Base-by-base conservation (phyloP, 2,888 invertebrate species). In the Bedellia somnulentella region DNA sequence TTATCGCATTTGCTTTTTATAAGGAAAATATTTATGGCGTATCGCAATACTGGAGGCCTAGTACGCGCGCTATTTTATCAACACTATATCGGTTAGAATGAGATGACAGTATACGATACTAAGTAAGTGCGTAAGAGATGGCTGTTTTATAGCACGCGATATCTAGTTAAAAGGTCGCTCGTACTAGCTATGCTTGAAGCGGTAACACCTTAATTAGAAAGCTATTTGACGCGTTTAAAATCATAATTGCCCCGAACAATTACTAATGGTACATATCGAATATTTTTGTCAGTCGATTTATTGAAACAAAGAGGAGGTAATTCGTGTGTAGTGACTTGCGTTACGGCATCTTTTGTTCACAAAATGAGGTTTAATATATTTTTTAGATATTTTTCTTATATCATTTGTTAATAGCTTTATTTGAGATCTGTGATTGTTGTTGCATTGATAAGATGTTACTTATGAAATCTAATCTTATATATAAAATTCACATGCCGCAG, bases 251-350 rank as follows among this genome's bases (percentile, higher is more conserved):
- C 37, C 28, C 34, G 37, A 21, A 42, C 43, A 50, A 56, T 49
- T 49, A 53, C 52, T 52, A 52, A 49, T 56, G 49, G 61, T 66
- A 60, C 63, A 52, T 55, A 56, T 52, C 50, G 49, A 48, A 24
- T 61, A 57, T 62, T 68, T 68, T 66, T 66, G 60, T 66, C 45
- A 42, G 44, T 46, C 50, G 47, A 55, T 49, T 45, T 42, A 57
- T 67, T 64, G 71, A 71, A 73, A 70, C 71, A 35, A 71, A 62
- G 62, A 52, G 41, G 39, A 49, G 43, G 49, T 71, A 67, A 71
- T 73, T 68, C 70, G 71, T 73, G 62, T 71, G 70, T 60, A 64
- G 55, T 75, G 73, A 75, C 73, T 73, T 70, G 71, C 71, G 50
- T 52, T 64, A 45, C 57, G 52, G 44, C 46, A 47, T 52, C 50